Evolutionary conservation across 2,113 vertebrate genomes (phyloP).

Genomic region (Python bivittatus): DNA sequence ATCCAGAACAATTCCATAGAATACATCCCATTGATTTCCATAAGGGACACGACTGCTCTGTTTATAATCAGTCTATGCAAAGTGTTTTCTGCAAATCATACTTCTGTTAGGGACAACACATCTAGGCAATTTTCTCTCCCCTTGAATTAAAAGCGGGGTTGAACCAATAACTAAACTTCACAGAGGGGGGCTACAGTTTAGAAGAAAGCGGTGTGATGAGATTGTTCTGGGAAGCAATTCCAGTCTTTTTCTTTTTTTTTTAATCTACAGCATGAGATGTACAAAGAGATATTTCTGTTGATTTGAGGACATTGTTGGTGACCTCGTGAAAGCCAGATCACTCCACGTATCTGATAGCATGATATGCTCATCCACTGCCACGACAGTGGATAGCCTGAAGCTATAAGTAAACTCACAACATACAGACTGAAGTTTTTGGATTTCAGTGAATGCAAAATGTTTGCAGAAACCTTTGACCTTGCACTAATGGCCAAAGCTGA

Average conservation of each 20-base stretch:
- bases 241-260: neutral
- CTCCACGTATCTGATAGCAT: slow-evolving; percentile 22
- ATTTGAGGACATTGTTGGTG: slow-evolving; percentile 46
- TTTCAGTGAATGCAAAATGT: slow-evolving; percentile 71
- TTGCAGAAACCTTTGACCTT: slow-evolving; percentile 71
- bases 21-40: neutral
- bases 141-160: neutral
- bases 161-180: neutral
- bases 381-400: slow-evolving; percentile 46
- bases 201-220: neutral
- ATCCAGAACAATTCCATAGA: neutral
- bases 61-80: neutral
- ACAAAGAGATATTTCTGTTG: neutral
- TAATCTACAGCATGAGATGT: neutral
- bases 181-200: neutral
- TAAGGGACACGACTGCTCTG: neutral
- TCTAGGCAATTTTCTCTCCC: neutral
- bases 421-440: slow-evolving; percentile 55
- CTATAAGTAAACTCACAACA: slow-evolving; percentile 41
- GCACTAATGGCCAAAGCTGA: slow-evolving; percentile 61
- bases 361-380: slow-evolving; percentile 43
- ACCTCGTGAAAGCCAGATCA: slow-evolving; percentile 23
- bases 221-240: neutral
- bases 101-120: neutral
- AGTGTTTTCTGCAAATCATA: neutral